phyloP scores from a whole-genome alignment of 2,797 vertebrate genomes.

The Caiman crocodilus region DNA sequence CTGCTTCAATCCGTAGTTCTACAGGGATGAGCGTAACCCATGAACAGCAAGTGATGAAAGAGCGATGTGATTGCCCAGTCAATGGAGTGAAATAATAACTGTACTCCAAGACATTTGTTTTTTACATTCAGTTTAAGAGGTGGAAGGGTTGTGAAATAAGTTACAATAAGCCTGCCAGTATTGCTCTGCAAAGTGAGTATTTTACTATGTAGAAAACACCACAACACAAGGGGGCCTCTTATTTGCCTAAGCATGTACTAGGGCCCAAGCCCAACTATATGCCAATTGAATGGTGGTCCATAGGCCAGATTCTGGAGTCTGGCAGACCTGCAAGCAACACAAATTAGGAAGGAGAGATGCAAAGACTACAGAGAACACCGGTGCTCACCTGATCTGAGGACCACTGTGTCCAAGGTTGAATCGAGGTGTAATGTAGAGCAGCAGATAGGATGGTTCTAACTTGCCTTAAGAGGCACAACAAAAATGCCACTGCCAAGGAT shows the following conservation, averaged over 20 bases:
- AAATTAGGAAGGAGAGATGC: background rate
- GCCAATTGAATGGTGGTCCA: background rate
- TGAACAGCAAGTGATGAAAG: constrained; percentile 23
- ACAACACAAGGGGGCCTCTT: background rate
- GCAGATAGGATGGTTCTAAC: background rate
- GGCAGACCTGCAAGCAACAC: background rate
- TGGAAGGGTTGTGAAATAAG: background rate
- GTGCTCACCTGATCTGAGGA: background rate
- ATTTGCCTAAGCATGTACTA: background rate
- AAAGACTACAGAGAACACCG: background rate
- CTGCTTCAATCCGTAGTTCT: background rate
- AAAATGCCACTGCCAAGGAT: background rate
- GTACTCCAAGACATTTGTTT: background rate
- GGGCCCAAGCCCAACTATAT: background rate
- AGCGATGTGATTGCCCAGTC: constrained; percentile 40
- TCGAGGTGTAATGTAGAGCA: background rate
- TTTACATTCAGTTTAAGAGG: background rate
- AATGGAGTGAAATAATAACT: constrained; percentile 19
- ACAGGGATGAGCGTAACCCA: background rate
- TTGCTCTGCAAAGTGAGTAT: background rate
- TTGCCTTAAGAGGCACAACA: background rate
- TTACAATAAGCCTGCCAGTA: background rate
- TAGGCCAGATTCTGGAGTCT: background rate
- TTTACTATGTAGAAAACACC: background rate
- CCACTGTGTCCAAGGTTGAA: accelerated